phyloP scores from a whole-genome alignment of 2,888 invertebrate species.

The Clostera curtula region DNA sequence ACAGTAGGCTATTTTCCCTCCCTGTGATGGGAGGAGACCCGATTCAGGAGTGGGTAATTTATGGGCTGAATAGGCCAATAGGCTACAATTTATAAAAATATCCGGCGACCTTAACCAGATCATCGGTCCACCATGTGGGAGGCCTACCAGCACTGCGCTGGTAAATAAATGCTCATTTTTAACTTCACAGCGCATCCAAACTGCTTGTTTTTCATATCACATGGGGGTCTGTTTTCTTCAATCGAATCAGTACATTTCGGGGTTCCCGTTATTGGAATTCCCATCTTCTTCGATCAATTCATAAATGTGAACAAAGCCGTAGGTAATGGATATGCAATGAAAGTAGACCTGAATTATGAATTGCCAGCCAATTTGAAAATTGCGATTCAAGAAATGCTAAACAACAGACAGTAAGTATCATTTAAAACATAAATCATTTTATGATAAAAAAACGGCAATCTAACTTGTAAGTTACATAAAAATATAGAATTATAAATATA shows the following conservation, averaged over 20 bases:
- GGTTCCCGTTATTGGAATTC: conserved; percentile 40
- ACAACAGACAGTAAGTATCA: conserved; percentile 24
- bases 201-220: conserved; percentile 33
- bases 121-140: too few relatives aligned
- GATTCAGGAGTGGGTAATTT: too few relatives aligned
- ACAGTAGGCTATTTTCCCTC: too few relatives aligned
- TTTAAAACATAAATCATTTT: too few relatives aligned
- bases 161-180: not conserved
- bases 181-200: conserved; percentile 37
- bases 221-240: conserved; percentile 40
- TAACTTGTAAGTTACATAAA: too few relatives aligned
- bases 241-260: conserved; percentile 42
- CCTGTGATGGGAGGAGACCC: too few relatives aligned
- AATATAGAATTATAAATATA: too few relatives aligned
- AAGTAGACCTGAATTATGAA: conserved; percentile 27
- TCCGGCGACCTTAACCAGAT: too few relatives aligned
- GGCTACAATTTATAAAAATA: too few relatives aligned
- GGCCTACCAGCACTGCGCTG: too few relatives aligned
- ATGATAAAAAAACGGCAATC: too few relatives aligned
- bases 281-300: conserved; percentile 42
- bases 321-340: conserved; percentile 32
- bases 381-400: conserved; percentile 32
- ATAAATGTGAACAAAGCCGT: conserved; percentile 39
- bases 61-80: too few relatives aligned
- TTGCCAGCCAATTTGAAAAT: conserved; percentile 27